Conservation (phyloP, 2,888 invertebrate genomes). For the Acanthosepion esculentum region DNA sequence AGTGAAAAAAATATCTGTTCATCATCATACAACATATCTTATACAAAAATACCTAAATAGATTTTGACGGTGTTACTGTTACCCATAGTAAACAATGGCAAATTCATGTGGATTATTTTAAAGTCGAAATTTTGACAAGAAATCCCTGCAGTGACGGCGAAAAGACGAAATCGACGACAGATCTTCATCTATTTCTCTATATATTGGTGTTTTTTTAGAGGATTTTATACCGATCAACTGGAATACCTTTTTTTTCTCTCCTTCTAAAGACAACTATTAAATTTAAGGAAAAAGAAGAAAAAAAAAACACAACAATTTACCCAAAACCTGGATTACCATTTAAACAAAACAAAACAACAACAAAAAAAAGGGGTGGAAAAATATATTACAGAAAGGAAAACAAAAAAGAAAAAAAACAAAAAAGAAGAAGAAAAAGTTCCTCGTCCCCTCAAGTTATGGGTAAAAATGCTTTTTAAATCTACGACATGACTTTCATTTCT, state of each 20-base stretch:
- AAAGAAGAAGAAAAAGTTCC: background rate
- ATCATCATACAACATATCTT: too few species aligned
- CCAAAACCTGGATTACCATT: background rate
- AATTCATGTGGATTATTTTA: background rate
- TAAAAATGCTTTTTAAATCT: background rate
- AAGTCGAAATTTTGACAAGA: background rate
- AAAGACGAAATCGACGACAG: background rate
- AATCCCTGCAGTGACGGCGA: background rate
- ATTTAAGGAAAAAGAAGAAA: background rate
- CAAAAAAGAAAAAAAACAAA: background rate
- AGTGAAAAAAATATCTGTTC: too few species aligned
- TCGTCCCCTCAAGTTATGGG: background rate
- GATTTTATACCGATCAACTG: background rate
- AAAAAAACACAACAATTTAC: background rate
- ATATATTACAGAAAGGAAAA: background rate
- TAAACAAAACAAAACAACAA: background rate
- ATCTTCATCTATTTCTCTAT: too few species aligned
- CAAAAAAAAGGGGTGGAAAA: too few species aligned
- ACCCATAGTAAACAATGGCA: background rate
- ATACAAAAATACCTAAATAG: too few species aligned
- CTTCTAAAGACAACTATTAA: background rate
- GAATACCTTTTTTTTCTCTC: background rate
- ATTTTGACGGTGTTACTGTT: background rate
- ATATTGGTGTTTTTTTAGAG: background rate
- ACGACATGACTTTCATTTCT: background rate